phyloP scores from a whole-genome alignment of 2,888 invertebrate species.

The Limnephilus rhombicus region DNA sequence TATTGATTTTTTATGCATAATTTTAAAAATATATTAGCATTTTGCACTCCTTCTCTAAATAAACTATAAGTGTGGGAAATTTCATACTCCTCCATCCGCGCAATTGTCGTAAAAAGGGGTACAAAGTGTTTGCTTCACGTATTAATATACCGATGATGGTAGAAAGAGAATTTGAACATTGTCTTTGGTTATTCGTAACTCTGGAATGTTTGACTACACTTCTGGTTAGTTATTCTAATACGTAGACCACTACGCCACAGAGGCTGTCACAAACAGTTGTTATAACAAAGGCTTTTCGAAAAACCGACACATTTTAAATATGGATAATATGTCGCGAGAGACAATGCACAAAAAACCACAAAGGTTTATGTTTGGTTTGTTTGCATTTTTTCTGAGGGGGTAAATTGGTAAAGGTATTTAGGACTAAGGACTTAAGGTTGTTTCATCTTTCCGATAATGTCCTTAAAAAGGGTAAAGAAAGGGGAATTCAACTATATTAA shows the following conservation, averaged over 20 bases:
- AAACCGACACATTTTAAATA: neutral
- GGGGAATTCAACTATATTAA: neutral
- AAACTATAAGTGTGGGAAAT: no score
- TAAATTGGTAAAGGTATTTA: neutral
- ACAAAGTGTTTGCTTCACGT: no score
- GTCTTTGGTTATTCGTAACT: no score
- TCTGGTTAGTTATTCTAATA: neutral
- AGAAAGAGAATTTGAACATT: no score
- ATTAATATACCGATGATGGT: no score
- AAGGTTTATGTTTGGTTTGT: neutral
- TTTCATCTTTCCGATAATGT: conserved; percentile 15
- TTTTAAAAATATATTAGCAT: no score
- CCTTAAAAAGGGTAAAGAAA: neutral
- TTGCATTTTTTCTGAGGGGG: neutral
- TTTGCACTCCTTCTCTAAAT: no score
- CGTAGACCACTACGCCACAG: neutral
- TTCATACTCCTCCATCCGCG: no score
- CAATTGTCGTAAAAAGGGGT: no score
- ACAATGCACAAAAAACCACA: neutral
- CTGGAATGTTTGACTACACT: neutral
- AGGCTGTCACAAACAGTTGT: neutral
- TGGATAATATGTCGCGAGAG: neutral
- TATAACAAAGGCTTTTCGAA: neutral
- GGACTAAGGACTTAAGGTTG: neutral
- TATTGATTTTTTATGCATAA: no score